A percentile compares a stretch with the other conserved stretches of the same genome.
These are phyloP conservation scores for Peribatodes rhomboidaria DNA, from an alignment of 2,888 invertebrate species.

Conservation along the genomic window DNA sequence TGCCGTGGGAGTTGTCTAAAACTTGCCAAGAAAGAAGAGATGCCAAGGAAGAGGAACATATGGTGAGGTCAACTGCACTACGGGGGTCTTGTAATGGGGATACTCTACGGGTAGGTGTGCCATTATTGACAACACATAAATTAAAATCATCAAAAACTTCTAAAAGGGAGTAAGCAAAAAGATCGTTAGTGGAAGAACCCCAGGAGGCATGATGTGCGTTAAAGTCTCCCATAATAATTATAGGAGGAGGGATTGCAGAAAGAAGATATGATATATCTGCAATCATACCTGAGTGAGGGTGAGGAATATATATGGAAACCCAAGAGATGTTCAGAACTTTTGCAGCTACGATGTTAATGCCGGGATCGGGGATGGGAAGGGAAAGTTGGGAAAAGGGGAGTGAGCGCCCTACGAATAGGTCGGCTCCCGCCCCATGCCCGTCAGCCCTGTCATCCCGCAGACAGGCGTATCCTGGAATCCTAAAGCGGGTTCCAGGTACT, in stretches of 20 bases:
- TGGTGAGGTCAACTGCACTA: neutral
- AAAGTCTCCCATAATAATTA: neutral
- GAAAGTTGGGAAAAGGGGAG: neutral
- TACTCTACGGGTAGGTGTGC: neutral
- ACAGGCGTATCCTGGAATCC: neutral
- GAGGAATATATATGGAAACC: neutral
- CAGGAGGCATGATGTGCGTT: too few species aligned
- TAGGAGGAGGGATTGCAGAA: neutral
- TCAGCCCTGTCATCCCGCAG: neutral
- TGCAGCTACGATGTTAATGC: neutral
- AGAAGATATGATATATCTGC: neutral
- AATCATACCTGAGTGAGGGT: neutral
- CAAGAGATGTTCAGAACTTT: neutral
- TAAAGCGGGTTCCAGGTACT: neutral
- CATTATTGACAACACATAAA: too few species aligned
- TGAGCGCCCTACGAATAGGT: neutral
- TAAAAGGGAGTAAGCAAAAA: too few species aligned
- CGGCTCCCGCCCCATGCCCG: neutral
- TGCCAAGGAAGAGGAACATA: neutral
- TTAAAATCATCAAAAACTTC: too few species aligned
- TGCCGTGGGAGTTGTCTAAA: neutral
- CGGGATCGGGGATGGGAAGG: neutral
- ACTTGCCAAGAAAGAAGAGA: neutral
- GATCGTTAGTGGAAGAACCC: too few species aligned
- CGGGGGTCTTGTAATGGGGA: neutral